These are phyloP conservation scores for Excalfactoria chinensis DNA, from an alignment of 2,113 vertebrate species.

Conservation along the genomic window DNA sequence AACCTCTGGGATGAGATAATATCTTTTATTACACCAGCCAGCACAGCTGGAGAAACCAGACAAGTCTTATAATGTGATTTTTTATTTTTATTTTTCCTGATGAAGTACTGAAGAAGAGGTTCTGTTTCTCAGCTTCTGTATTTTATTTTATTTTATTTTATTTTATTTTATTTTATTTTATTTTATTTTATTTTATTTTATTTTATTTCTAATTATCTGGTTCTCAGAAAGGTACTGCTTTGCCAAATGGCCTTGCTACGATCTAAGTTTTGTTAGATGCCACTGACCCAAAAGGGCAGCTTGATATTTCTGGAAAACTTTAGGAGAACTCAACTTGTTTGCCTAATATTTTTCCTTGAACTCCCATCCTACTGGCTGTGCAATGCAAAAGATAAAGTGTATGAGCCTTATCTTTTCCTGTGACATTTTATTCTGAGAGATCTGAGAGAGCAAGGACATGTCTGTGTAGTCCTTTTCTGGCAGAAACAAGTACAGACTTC, in stretches of 20 bases:
- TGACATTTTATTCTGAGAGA: not conserved
- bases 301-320: not conserved
- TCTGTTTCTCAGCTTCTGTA: not conserved
- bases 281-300: not conserved
- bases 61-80: not conserved
- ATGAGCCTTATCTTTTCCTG: not conserved
- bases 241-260: not conserved
- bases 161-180: not conserved
- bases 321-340: not conserved
- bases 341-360: not conserved
- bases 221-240: not conserved
- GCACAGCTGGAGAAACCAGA: not conserved
- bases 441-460: not conserved
- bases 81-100: not conserved
- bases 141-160: not conserved
- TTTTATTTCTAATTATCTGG: not conserved
- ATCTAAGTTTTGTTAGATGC: not conserved
- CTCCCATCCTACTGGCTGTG: not conserved
- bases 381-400: not conserved
- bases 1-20: not conserved
- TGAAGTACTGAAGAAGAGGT: not conserved
- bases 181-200: not conserved
- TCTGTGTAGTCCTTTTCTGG: not conserved
- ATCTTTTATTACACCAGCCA: not conserved
- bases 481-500: not conserved